Base-by-base conservation (phyloP, 2,113 vertebrate species). In the Albula goreensis region DNA sequence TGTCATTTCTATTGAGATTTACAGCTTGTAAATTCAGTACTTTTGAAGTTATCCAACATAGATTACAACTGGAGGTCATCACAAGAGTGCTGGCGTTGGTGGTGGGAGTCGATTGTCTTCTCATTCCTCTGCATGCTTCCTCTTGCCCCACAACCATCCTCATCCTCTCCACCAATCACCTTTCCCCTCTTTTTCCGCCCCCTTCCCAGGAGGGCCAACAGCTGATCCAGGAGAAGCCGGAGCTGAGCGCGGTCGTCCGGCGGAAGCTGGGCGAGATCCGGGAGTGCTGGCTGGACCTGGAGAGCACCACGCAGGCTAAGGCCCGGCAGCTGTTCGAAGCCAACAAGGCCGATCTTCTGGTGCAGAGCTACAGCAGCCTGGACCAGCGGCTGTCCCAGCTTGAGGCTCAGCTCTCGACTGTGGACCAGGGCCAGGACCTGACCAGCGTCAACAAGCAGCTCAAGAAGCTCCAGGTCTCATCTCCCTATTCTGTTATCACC, bases 151-250 rank as follows among this genome's bases (percentile, higher is more conserved):
- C 1, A 41, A 41, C 17, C 5, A 19, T 77, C 51, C 60, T 78
- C 53, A 52, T 5, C 4, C 5, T 8, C 48, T n/a, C 56, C 50
- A 9, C 48, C 25, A n/a, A n/a, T 2, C 19, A 6, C 49, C 17
- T 60, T 5, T 48, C 70, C 51, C 25, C 19, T 5, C 78, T 4
- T 50, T 74, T 56, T 13, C 70, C 12, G 31, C 52, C 19, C 48
- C 15, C 12, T n/a, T 3, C 80, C n/a, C 92, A 98, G 97, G 97
- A 98, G 90, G 97, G 97, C 31, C 96, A 96, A 90, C 95, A 97
- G 83, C 95, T 98, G 87, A 97, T 97, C 78, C 95, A 95, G 89
- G 97, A 98, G 94, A 98, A 98, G 91, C 97, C 97, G 0, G 97
- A 98, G 92, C 92, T 98, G 90, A 95, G 96, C 0, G 90, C 93